Conservation (phyloP, 2,888 invertebrate genomes). For the Hirtodrosophila histrioides region DNA sequence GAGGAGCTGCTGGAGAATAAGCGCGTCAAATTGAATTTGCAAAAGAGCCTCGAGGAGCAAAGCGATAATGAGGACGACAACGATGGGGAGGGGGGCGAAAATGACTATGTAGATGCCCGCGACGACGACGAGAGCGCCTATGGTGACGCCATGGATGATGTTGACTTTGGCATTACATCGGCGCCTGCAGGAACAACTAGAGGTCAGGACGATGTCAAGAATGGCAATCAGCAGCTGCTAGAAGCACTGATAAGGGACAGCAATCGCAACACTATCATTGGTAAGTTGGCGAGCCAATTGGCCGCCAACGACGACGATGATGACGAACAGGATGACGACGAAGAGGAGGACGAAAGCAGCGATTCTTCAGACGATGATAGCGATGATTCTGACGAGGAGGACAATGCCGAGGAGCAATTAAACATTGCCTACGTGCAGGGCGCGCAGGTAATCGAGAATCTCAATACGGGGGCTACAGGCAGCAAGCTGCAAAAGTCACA, state of each 20-base stretch:
- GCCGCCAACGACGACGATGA: slow-evolving; percentile 47
- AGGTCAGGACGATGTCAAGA: slow-evolving; percentile 67
- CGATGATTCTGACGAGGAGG: slow-evolving; percentile 73
- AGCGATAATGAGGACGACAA: slow-evolving; percentile 60
- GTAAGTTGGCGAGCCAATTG: slow-evolving; percentile 68
- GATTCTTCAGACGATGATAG: slow-evolving; percentile 72
- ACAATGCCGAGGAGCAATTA: slow-evolving; percentile 64
- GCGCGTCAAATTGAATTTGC: slow-evolving; percentile 84
- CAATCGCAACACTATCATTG: slow-evolving; percentile 78
- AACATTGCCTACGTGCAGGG: slow-evolving; percentile 80
- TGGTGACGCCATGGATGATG: slow-evolving; percentile 70
- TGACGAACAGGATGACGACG: slow-evolving; percentile 57
- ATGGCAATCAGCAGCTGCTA: slow-evolving; percentile 81
- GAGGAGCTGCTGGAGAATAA: slow-evolving; percentile 84
- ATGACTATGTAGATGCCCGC: slow-evolving; percentile 63
- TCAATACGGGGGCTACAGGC: slow-evolving; percentile 75
- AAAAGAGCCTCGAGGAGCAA: slow-evolving; percentile 83
- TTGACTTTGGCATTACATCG: slow-evolving; percentile 62
- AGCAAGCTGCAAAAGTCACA: slow-evolving; percentile 79
- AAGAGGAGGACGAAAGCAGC: slow-evolving; percentile 74
- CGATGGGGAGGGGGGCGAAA: slow-evolving; percentile 58
- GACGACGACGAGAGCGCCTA: slow-evolving; percentile 70
- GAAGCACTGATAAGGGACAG: slow-evolving; percentile 79
- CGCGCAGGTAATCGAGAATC: slow-evolving; percentile 84
- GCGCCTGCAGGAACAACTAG: slow-evolving; percentile 11